phyloP scores from a whole-genome alignment of 2,113 vertebrate species.

The Caranx ignobilis region DNA sequence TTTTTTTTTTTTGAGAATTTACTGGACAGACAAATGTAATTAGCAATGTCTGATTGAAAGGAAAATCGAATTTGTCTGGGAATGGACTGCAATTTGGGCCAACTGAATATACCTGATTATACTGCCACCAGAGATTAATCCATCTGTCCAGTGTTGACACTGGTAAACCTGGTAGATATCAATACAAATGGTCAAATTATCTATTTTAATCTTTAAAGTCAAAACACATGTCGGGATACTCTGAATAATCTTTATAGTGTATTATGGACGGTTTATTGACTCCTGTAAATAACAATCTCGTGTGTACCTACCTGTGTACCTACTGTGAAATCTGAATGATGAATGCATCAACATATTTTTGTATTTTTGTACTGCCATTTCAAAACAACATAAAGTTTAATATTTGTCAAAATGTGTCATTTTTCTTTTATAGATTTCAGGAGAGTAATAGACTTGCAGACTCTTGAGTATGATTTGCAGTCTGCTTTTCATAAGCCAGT shows the following conservation, averaged over 20 bases:
- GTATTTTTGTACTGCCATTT: conserved; percentile 88
- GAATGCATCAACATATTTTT: conserved; percentile 87
- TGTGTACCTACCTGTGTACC: conserved; percentile 75
- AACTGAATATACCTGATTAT: conserved; percentile 37
- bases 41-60: conserved; percentile 36
- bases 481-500: neutral
- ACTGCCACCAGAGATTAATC: conserved; percentile 14
- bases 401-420: conserved; percentile 53
- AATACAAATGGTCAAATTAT: conserved; percentile 18
- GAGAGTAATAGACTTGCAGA: neutral
- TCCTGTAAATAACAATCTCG: conserved; percentile 83
- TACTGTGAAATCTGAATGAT: conserved; percentile 85
- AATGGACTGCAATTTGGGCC: conserved; percentile 41
- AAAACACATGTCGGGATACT: conserved; percentile 38
- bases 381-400: conserved; percentile 77
- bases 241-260: conserved; percentile 17
- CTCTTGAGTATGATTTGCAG: neutral
- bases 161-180: conserved; percentile 9
- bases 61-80: conserved; percentile 70
- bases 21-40: conserved; percentile 49
- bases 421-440: neutral
- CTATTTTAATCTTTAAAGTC: conserved; percentile 22
- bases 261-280: conserved; percentile 29
- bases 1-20: conserved; percentile 21
- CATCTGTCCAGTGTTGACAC: conserved; percentile 27